phyloP scores from a whole-genome alignment of 35 echinoderm and acorn worm genomes.

The Hemicentrotus pulcherrimus region DNA sequence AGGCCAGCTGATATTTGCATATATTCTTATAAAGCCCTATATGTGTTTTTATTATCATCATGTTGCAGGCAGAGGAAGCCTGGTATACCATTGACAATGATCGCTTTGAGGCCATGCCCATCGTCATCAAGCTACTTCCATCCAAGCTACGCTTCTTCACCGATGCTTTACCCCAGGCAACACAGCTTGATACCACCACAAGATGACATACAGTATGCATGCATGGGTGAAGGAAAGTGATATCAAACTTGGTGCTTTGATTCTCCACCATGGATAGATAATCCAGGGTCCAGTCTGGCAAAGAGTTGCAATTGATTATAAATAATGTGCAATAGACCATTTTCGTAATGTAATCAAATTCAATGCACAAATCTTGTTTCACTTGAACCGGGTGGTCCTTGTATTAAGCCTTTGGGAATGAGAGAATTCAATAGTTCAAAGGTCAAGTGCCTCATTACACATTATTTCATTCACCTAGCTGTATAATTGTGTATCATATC shows the following conservation, averaged over 20 bases:
- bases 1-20: background rate
- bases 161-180: conserved; percentile 22
- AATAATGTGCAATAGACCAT: no score
- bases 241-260: background rate
- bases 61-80: conserved; percentile 56
- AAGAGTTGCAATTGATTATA: no score
- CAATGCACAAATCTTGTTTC: no score
- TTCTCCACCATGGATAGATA: no score
- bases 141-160: conserved; percentile 90
- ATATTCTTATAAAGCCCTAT: background rate
- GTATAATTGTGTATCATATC: no score
- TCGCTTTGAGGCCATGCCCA: conserved; percentile 78
- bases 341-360: no score
- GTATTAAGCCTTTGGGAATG: no score
- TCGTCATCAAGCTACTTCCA: conserved; percentile 75
- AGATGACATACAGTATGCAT: background rate
- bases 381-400: no score
- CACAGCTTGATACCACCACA: background rate
- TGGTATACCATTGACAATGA: conserved; percentile 94
- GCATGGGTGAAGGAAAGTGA: background rate
- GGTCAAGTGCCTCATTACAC: no score
- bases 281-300: no score
- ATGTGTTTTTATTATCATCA: background rate
- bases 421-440: no score
- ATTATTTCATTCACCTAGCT: no score